Evolutionary conservation across 2,113 vertebrate species (phyloP).

Genomic region (Thinocorus orbignyianus): DNA sequence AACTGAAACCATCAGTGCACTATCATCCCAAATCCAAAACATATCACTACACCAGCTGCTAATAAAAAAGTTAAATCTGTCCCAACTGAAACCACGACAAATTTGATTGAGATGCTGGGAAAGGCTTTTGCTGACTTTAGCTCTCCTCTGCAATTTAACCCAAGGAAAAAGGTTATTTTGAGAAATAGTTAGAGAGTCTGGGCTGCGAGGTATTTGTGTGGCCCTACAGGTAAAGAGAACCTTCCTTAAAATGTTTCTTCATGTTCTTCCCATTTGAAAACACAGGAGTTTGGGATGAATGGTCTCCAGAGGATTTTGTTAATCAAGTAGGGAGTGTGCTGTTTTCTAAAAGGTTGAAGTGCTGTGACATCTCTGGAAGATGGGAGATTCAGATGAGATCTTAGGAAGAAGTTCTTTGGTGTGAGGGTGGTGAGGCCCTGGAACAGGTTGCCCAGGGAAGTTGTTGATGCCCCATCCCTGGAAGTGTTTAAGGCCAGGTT

Average conservation of each 20-base stretch:
- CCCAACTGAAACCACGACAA: not conserved
- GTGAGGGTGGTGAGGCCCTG: too few relatives aligned
- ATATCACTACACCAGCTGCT: not conserved
- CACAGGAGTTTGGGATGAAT: not conserved
- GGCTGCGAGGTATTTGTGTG: not conserved
- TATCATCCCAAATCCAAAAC: not conserved
- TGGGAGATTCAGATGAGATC: too few relatives aligned
- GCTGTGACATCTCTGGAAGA: accelerated
- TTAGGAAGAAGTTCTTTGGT: too few relatives aligned
- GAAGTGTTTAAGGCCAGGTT: too few relatives aligned
- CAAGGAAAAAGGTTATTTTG: not conserved
- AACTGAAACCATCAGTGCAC: not conserved
- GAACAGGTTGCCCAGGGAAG: too few relatives aligned
- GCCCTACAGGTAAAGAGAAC: not conserved
- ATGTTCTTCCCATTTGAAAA: not conserved
- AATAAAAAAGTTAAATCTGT: not conserved
- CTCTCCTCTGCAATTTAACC: not conserved
- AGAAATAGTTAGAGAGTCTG: not conserved
- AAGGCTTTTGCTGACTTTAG: not conserved
- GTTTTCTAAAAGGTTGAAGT: not conserved
- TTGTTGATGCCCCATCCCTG: too few relatives aligned
- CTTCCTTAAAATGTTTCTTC: not conserved
- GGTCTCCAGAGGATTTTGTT: not conserved
- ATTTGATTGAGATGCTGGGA: not conserved
- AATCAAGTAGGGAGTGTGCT: not conserved